Evolutionary conservation across 2,797 vertebrate species (phyloP), one percentile per base, ranked within the genome.

Genomic region (Graptemys geographica): DNA sequence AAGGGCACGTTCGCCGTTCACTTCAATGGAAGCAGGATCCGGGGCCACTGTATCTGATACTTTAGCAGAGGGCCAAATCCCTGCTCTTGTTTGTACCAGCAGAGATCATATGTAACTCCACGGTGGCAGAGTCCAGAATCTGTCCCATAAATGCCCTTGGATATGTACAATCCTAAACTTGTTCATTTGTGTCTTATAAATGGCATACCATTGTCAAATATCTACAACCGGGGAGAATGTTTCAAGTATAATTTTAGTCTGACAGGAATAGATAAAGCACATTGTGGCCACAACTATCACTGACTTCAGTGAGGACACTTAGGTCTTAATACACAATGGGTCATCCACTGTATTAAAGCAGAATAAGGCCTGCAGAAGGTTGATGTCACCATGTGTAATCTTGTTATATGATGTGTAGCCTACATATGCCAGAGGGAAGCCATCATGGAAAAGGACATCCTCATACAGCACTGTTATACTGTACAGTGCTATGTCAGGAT

Each of bases 21-120:
- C 59, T 88, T 89, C 82, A 88, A 57, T 81, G 90, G 52, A 89
- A 80, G 86, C 33, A 4, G 88, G 84, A 92, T 90, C 93, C 90
- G 37, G 79, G 81, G 81, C 80, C 0, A 0, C 37, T 87, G 88
- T 88, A 81, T n/a, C 86, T 83, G 79, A 3, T 51, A 0, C 88
- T 96, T 88, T 88, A 52, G 37, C 25, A 25, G 0, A 3, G 83
- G 83, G 95, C 91, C 96, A 95, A 90, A 59, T 88, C 76, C 91
- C 90, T 93, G 62, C 79, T 90, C 88, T 85, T 13, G 4, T 78
- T 94, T 78, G 47, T 0, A 84, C 89, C 90, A 91, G 89, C 0
- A 6, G 62, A 41, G 69, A 62, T 81, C 91, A 97, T 90, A 87
- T 21, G 76, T 69, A 27, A 78, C 81, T 90, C 87, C 5, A 8